Evolutionary conservation across 2,113 vertebrate genomes (phyloP).

Genomic region (Tupaia tana): DNA sequence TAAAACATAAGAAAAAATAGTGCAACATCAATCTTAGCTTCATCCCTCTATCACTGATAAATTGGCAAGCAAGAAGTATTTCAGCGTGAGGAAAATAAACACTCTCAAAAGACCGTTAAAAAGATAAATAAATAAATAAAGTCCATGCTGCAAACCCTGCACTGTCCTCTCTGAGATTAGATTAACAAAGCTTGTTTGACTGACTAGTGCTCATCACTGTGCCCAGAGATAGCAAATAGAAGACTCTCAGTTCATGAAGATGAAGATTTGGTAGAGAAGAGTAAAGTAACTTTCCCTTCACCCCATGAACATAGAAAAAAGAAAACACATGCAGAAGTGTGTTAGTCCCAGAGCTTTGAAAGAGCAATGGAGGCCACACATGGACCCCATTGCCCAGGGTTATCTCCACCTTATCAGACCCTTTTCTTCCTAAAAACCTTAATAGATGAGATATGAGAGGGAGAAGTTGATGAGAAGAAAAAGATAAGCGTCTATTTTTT

Average conservation of each 20-base stretch:
- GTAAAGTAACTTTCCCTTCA: neutral
- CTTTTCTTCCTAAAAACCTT: no score
- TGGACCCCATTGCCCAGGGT: no score
- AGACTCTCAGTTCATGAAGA: neutral
- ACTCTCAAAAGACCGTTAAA: no score
- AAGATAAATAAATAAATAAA: no score
- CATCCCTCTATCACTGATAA: no score
- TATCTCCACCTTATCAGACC: no score
- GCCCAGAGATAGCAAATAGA: neutral
- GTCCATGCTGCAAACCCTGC: accelerated
- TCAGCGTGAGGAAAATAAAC: no score
- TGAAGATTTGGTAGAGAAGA: neutral
- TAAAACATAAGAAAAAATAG: no score
- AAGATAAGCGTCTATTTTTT: neutral
- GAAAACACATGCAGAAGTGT: neutral
- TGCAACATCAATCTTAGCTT: no score
- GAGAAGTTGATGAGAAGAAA: slow-evolving; percentile 13
- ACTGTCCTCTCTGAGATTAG: neutral
- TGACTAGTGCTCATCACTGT: accelerated
- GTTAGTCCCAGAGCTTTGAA: neutral
- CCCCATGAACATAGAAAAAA: neutral
- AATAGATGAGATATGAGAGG: slow-evolving; percentile 29
- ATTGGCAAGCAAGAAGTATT: no score
- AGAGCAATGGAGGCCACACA: neutral
- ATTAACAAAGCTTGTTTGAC: neutral